Conservation (phyloP, 2,888 invertebrate species). For the Pristionchus maxplancki region DNA sequence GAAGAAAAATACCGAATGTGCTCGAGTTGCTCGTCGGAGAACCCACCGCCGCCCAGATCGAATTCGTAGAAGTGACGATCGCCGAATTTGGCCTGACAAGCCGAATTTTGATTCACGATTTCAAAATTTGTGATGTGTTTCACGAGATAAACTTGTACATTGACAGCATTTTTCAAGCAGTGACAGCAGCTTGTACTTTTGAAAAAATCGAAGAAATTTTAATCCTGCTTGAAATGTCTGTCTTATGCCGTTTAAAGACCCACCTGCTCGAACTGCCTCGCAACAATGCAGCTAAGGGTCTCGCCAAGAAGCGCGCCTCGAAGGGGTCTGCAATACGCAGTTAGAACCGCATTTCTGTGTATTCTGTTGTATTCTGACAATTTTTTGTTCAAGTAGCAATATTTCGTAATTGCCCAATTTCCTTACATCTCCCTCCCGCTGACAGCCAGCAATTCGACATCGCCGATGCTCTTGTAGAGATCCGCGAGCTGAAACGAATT, state of each 20-base stretch:
- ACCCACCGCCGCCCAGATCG: conserved; percentile 40
- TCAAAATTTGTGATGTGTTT: background rate
- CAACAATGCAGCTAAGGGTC: conserved; percentile 75
- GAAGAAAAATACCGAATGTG: conserved; percentile 52
- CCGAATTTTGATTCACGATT: background rate
- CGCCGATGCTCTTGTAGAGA: conserved; percentile 36
- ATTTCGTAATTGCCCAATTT: too few relatives aligned
- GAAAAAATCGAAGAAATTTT: too few relatives aligned
- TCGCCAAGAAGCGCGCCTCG: conserved; percentile 74
- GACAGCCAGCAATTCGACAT: conserved; percentile 53
- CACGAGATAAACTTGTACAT: too few relatives aligned
- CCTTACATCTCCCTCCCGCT: conserved; percentile 6
- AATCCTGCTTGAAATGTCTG: too few relatives aligned
- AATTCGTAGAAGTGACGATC: conserved; percentile 55
- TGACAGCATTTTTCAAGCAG: background rate
- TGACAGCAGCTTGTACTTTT: too few relatives aligned
- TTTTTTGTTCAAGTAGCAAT: too few relatives aligned
- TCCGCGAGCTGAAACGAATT: background rate
- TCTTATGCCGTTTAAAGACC: too few relatives aligned
- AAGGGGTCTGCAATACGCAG: conserved; percentile 58
- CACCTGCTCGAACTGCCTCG: conserved; percentile 73
- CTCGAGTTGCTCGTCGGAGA: conserved; percentile 56
- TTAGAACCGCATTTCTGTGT: background rate
- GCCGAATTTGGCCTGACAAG: conserved; percentile 57
- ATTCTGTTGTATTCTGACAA: too few relatives aligned